phyloP scores from a whole-genome alignment of 2,797 vertebrate species.

The Corythornis leucogaster region DNA sequence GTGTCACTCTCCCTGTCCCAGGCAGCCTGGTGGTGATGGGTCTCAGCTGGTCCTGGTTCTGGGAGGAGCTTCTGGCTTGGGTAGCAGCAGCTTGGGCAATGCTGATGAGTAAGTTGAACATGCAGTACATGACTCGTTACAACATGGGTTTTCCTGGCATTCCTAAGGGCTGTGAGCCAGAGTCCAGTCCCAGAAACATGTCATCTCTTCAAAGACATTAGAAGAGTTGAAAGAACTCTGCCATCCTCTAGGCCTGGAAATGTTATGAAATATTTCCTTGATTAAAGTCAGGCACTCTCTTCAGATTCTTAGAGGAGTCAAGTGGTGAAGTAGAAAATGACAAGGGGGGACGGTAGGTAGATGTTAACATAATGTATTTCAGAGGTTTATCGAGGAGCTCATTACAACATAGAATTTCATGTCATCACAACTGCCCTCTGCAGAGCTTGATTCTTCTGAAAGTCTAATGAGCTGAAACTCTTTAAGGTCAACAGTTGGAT shows the following conservation, averaged over 20 bases:
- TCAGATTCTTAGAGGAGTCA: not conserved
- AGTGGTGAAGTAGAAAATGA: not conserved
- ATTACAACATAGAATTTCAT: not conserved
- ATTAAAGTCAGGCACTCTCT: not conserved
- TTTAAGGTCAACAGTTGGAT: not conserved
- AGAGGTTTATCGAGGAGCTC: not conserved
- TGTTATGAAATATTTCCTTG: not conserved
- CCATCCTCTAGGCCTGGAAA: not conserved
- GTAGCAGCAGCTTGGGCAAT: not conserved
- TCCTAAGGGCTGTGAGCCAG: not conserved
- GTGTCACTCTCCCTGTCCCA: fast-evolving
- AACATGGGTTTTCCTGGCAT: not conserved
- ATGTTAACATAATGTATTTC: not conserved
- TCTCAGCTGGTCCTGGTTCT: not conserved
- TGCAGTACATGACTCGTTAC: not conserved
- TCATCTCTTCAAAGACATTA: not conserved
- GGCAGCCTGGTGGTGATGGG: fast-evolving
- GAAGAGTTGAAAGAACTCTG: not conserved
- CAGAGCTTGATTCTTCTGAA: not conserved
- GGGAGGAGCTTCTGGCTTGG: not conserved
- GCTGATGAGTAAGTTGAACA: not conserved
- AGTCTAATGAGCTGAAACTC: not conserved
- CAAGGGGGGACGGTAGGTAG: not conserved
- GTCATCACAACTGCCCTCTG: not conserved
- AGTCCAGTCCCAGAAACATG: fast-evolving